Conservation (phyloP, 1,140 invertebrate species). For the Capitella teleta region DNA sequence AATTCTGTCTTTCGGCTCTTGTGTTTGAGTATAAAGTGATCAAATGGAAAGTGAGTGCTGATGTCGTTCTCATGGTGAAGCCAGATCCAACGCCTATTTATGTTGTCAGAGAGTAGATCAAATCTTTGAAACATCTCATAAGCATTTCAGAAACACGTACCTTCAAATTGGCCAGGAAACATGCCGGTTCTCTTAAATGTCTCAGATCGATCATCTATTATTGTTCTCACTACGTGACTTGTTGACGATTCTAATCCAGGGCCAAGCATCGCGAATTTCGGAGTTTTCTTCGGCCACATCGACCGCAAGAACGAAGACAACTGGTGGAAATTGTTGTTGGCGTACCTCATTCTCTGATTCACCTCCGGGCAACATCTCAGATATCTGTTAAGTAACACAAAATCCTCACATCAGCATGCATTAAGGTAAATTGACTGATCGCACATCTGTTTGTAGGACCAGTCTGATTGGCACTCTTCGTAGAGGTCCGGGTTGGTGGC, state of each 20-base stretch:
- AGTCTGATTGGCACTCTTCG: not conserved
- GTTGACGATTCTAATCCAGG: conserved; percentile 13
- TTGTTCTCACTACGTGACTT: conserved; percentile 7
- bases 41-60: conserved; percentile 5
- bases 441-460: conserved; percentile 4
- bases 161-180: conserved; percentile 15
- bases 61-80: conserved; percentile 5
- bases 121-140: not conserved
- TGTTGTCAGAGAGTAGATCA: not conserved
- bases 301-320: conserved; percentile 4
- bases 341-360: not conserved
- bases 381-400: not conserved
- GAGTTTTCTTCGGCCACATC: conserved; percentile 8
- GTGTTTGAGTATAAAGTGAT: conserved; percentile 11
- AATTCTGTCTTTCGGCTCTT: conserved; percentile 9
- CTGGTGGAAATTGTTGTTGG: conserved; percentile 1
- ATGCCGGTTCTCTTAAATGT: conserved; percentile 7
- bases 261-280: conserved; percentile 13
- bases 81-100: conserved; percentile 9
- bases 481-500: not conserved
- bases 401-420: not conserved
- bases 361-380: conserved; percentile 9
- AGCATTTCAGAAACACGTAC: conserved; percentile 8
- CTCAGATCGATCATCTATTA: conserved; percentile 8
- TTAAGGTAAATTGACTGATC: not conserved